phyloP scores from a whole-genome alignment of 2,797 vertebrate genomes.

The Phoxinus dragarum region DNA sequence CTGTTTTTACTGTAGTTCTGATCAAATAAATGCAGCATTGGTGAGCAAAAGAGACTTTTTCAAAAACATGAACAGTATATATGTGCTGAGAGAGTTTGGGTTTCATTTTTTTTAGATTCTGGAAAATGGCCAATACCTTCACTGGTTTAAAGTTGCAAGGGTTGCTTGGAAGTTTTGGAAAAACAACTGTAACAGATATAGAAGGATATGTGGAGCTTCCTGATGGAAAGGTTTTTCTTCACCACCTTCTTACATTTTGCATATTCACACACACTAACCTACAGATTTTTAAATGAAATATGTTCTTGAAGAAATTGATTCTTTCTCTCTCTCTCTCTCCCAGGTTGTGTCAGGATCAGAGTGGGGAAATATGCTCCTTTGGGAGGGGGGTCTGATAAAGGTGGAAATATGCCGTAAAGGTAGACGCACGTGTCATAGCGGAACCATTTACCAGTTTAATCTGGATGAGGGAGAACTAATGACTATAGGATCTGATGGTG shows the following conservation, averaged over 20 bases:
- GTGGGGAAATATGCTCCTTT: slow-evolving; percentile 95
- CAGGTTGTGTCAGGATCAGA: slow-evolving; percentile 93
- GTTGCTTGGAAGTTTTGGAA: slow-evolving; percentile 89
- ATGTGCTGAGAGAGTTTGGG: background rate
- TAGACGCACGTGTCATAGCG: slow-evolving; percentile 82
- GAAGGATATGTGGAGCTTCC: slow-evolving; percentile 88
- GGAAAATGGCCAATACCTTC: slow-evolving; percentile 90
- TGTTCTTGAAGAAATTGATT: background rate
- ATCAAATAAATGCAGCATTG: background rate
- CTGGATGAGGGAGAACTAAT: slow-evolving; percentile 90
- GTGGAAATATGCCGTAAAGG: slow-evolving; percentile 85
- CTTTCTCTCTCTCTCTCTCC: slow-evolving; percentile 8
- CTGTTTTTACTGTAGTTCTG: background rate
- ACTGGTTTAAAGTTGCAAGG: slow-evolving; percentile 93
- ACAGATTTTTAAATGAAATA: background rate
- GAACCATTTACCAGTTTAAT: slow-evolving; percentile 84
- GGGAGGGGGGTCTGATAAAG: slow-evolving; percentile 90
- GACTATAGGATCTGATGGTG: slow-evolving; percentile 88
- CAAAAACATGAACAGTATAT: background rate
- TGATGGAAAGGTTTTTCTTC: slow-evolving; percentile 85
- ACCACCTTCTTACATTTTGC: background rate
- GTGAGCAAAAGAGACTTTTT: background rate
- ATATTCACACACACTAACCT: background rate
- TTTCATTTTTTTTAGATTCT: slow-evolving; percentile 81
- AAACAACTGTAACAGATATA: slow-evolving; percentile 85